Conservation (phyloP, 2,888 invertebrate species). For the Cephus rjabovi region DNA sequence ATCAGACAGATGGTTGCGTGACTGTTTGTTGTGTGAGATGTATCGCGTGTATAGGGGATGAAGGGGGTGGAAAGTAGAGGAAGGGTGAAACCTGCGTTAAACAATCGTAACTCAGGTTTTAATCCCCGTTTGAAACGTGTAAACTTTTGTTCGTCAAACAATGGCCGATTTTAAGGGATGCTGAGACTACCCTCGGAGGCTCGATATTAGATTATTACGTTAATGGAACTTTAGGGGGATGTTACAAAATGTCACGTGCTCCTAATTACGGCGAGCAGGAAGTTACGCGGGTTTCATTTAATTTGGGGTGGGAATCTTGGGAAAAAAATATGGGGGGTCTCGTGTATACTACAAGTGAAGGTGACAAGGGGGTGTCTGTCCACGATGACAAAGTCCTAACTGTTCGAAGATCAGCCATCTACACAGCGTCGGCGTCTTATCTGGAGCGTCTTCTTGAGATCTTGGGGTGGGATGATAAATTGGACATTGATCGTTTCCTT, state of each 20-base stretch:
- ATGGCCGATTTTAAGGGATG: not conserved
- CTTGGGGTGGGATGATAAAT: not conserved
- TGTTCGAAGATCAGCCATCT: not conserved
- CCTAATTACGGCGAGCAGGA: not conserved
- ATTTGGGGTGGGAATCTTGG: not conserved
- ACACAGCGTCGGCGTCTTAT: not conserved
- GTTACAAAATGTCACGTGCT: not conserved
- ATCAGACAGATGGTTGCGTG: not conserved
- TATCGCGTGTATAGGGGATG: not conserved
- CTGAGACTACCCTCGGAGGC: not conserved
- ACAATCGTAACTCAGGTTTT: conserved; percentile 9
- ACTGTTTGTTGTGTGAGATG: not conserved
- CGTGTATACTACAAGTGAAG: not conserved
- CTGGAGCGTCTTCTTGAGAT: not conserved
- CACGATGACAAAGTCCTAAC: not conserved
- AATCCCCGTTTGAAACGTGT: not conserved
- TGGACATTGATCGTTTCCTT: not conserved
- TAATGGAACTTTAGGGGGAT: not conserved
- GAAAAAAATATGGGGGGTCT: not conserved
- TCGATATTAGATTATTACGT: not conserved
- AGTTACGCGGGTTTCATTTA: not conserved
- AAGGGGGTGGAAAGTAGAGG: not conserved
- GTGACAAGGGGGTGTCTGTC: not conserved
- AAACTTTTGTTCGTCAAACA: not conserved
- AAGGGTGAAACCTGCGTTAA: not conserved